Evolutionary conservation across 2,888 invertebrate species (phyloP).

Genomic region (Lasioglossum oenotherae): DNA sequence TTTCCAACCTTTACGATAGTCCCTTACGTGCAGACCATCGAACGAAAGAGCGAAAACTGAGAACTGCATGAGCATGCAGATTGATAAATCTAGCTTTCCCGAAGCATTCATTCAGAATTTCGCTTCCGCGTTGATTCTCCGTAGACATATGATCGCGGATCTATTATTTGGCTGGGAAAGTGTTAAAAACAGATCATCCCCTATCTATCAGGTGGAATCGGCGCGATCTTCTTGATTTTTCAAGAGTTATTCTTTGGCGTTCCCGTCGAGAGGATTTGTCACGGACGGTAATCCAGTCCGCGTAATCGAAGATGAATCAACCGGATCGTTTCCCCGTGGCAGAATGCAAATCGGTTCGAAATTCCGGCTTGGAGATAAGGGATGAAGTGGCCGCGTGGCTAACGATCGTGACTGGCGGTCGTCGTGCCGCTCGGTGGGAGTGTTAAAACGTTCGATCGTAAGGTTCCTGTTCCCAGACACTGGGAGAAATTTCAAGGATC

Average conservation of each 20-base stretch:
- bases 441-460: constrained; percentile 57
- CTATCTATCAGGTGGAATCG: neutral
- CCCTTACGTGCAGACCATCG: too few species aligned
- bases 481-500: constrained; percentile 59
- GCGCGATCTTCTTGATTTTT: neutral
- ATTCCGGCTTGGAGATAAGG: constrained; percentile 56
- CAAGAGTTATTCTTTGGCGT: neutral
- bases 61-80: neutral
- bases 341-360: constrained; percentile 64
- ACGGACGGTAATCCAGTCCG: constrained; percentile 46
- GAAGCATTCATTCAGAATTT: neutral
- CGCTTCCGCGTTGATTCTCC: neutral
- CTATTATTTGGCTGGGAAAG: neutral
- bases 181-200: constrained; percentile 13
- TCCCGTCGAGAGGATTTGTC: constrained; percentile 52
- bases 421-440: constrained; percentile 30
- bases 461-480: constrained; percentile 46
- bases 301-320: constrained; percentile 63
- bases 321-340: neutral
- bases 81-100: neutral
- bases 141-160: neutral
- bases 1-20: too few species aligned
- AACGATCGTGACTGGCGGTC: constrained; percentile 52
- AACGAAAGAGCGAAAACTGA: neutral
- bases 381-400: constrained; percentile 37